Evolutionary conservation across 2,888 invertebrate species (phyloP).

Genomic region (Nemapogon koenigi): DNA sequence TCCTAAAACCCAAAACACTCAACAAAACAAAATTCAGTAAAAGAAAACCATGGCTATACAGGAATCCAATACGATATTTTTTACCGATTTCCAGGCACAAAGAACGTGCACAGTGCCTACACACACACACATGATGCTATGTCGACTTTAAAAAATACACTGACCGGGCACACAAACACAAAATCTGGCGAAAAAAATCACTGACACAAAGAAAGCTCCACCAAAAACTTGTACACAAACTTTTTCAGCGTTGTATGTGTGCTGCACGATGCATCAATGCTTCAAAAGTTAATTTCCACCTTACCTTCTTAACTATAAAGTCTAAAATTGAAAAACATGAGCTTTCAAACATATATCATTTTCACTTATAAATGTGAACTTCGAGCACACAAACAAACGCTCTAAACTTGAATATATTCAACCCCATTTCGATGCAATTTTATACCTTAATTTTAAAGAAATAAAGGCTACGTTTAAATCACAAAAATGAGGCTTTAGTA

Average conservation of each 20-base stretch:
- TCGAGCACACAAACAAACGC: constrained; percentile 48
- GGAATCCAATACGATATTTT: constrained; percentile 65
- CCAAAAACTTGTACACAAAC: constrained; percentile 61
- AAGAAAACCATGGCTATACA: too few species aligned
- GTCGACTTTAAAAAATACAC: constrained; percentile 59
- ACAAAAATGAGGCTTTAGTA: not conserved
- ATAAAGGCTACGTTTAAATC: not conserved
- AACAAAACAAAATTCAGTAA: too few species aligned
- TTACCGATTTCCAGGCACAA: constrained; percentile 60
- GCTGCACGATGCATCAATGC: constrained; percentile 43
- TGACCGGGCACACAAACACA: constrained; percentile 48
- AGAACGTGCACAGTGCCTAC: constrained; percentile 36
- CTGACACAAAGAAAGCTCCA: constrained; percentile 61
- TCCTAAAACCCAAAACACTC: too few species aligned
- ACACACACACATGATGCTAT: constrained; percentile 27
- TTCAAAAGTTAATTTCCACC: too few species aligned
- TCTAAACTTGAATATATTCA: constrained; percentile 38
- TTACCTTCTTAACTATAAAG: too few species aligned
- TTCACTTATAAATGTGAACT: constrained; percentile 28
- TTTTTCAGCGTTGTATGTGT: constrained; percentile 40
- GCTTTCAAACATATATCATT: too few species aligned
- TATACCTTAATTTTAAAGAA: too few species aligned
- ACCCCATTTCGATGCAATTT: too few species aligned
- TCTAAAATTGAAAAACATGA: too few species aligned
- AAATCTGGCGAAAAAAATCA: constrained; percentile 56